Base-by-base conservation (phyloP, 1,140 invertebrate species). In the Apis florea region DNA sequence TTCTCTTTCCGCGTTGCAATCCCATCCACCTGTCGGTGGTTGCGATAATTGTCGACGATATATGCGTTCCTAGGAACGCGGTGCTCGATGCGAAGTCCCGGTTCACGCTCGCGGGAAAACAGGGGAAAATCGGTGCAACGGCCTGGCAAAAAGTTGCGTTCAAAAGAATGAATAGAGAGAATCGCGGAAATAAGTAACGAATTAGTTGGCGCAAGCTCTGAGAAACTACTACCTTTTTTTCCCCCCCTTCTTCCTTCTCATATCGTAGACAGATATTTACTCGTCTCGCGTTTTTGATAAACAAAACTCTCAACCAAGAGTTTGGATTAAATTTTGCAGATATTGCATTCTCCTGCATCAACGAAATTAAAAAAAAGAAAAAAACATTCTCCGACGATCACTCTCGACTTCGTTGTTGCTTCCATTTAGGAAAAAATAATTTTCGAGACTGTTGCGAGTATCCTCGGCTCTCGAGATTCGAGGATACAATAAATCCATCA, bases 11-110 rank as follows among this genome's bases (percentile, higher is more conserved):
- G 78, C 68, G 77, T 84, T 80, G 83, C 80, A 71, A 80, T 56
- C 78, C 61, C 72, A 73, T 85, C 80, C 79, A 85, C 79, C 78
- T 85, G 83, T 85, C 78, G 64, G 56, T 63, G 69, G 54, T 58
- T 59, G 73, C 73, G 78, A 77, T 85, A 85, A 85, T 85, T 85
- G 73, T 69, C 53, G 17, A 13, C 72, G 84, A 85, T 77, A 58
- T 56, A 63, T 31, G 68, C 79, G 59, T 69, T 77, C 63, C 58
- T 12, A 31, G 83, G 76, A 82, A 85, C 53, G 53, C 51, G 40
- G 8, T 53, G 67, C 67, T 49, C 64, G 67, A 70, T 54, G 71
- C 19, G 56, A n/a, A 80, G 31, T 66, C 56, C 71, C 64, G 64
- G n/a, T 24, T 40, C 31, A n/a, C 19, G 51, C 51, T 53, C 56